Conservation (phyloP, 2,113 vertebrate species). For the Cairina moschata region DNA sequence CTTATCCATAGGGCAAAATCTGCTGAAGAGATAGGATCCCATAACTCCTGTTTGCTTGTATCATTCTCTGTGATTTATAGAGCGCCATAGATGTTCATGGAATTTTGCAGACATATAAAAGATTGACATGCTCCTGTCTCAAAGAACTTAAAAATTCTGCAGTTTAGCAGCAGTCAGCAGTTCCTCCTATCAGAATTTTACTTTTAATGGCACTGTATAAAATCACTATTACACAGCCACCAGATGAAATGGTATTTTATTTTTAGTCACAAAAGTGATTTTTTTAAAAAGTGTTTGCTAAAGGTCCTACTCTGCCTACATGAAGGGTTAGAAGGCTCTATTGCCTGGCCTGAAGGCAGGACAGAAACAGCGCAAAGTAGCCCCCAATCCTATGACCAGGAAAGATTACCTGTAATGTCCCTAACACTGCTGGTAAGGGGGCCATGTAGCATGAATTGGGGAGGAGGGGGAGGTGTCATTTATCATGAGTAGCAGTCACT, state of each 20-base stretch:
- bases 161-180: slow-evolving; percentile 59
- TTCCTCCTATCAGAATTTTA: slow-evolving; percentile 41
- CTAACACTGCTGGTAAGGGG: neutral
- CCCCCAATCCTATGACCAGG: neutral
- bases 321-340: neutral
- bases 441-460: neutral
- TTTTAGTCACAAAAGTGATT: slow-evolving; percentile 7
- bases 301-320: neutral
- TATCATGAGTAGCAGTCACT: neutral
- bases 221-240: slow-evolving; percentile 45
- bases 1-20: slow-evolving; percentile 62
- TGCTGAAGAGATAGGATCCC: slow-evolving; percentile 27
- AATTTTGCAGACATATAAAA: slow-evolving; percentile 57
- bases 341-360: neutral
- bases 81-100: neutral
- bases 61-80: slow-evolving; percentile 48
- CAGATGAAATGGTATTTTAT: slow-evolving; percentile 41
- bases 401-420: neutral
- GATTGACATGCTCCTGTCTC: slow-evolving; percentile 59
- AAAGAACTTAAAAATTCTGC: slow-evolving; percentile 38
- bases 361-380: neutral
- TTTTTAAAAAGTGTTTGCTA: neutral
- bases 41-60: slow-evolving; percentile 50
- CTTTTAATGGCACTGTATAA: slow-evolving; percentile 54
- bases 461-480: no score